A percentile compares a stretch with the other conserved stretches of the same genome.
phyloP scores from a whole-genome alignment of 2,797 vertebrate species.

The Streptopelia turtur region DNA sequence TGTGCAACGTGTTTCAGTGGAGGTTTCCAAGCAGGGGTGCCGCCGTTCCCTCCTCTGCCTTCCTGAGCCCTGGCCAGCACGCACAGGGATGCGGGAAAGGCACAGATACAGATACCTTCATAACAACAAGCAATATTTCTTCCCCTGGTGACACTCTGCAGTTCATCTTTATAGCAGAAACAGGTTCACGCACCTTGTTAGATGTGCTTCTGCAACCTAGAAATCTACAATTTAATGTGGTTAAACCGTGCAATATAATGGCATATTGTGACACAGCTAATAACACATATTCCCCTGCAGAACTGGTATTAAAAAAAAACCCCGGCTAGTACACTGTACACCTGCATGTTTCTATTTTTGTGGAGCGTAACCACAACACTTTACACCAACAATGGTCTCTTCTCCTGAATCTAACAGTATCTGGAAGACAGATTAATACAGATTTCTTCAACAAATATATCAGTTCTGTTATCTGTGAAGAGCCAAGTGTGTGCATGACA shows the following conservation, averaged over 20 bases:
- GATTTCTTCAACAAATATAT: not conserved
- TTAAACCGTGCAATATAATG: not conserved
- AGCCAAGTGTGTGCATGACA: not conserved
- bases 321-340: not conserved
- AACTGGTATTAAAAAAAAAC: not conserved
- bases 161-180: not conserved
- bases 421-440: not conserved
- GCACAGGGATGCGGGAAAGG: not conserved
- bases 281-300: not conserved
- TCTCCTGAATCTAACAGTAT: not conserved
- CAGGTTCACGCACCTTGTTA: not conserved
- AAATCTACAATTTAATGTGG: not conserved
- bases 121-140: not conserved
- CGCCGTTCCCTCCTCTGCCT: not conserved
- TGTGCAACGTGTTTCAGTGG: not conserved
- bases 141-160: not conserved
- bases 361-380: constrained; percentile 2
- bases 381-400: fast-evolving
- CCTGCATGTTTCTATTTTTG: constrained; percentile 27
- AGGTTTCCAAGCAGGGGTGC: not conserved
- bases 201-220: too few species aligned
- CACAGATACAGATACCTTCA: not conserved
- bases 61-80: fast-evolving
- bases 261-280: not conserved
- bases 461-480: not conserved